Evolutionary conservation across 2,888 invertebrate species (phyloP).

Genomic region (Coleophora deauratella): DNA sequence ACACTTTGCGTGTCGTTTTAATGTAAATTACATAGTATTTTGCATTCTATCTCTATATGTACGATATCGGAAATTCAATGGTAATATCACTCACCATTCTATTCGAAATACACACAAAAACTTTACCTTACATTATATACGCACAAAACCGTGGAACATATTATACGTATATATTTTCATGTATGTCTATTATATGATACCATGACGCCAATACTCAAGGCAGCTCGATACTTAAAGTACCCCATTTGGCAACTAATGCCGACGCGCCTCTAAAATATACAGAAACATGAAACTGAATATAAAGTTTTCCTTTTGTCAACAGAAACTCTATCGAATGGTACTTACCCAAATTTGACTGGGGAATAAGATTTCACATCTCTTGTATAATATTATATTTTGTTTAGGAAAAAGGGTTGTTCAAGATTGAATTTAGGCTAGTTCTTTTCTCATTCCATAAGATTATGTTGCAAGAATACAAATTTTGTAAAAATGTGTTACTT

Average conservation of each 20-base stretch:
- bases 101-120: too few species aligned
- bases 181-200: slow-evolving; percentile 15
- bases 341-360: slow-evolving; percentile 34
- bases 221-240: slow-evolving; percentile 46
- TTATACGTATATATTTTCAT: too few species aligned
- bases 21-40: too few species aligned
- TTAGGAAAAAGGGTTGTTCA: slow-evolving; percentile 26
- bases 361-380: slow-evolving; percentile 36
- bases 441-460: slow-evolving; percentile 13
- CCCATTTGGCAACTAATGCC: slow-evolving; percentile 56
- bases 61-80: too few species aligned
- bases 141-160: too few species aligned
- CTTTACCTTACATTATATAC: too few species aligned
- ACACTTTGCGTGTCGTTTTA: too few species aligned
- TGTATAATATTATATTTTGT: slow-evolving; percentile 44
- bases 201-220: slow-evolving; percentile 37
- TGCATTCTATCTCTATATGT: too few species aligned
- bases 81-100: too few species aligned
- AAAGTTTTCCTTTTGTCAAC: slow-evolving; percentile 38
- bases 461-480: too few species aligned
- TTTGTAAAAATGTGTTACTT: too few species aligned
- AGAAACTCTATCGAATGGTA: slow-evolving; percentile 28
- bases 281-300: slow-evolving; percentile 36
- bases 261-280: slow-evolving; percentile 34
- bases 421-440: slow-evolving; percentile 41